Evolutionary conservation across 1,140 invertebrate genomes (phyloP).

Genomic region (Subanguina moxae): DNA sequence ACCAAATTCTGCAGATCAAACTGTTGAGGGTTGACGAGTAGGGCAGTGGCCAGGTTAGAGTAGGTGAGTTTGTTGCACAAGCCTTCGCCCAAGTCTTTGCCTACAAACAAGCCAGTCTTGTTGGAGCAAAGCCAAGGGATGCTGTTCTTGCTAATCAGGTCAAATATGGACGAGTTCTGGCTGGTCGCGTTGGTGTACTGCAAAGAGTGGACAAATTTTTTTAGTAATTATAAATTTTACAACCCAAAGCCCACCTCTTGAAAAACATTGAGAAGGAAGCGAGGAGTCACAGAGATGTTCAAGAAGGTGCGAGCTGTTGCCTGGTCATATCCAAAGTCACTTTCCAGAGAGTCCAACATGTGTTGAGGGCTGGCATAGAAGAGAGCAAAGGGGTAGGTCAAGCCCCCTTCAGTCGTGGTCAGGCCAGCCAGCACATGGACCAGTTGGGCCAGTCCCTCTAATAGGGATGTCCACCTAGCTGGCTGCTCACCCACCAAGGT

Average conservation of each 20-base stretch:
- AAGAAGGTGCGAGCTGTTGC: neutral
- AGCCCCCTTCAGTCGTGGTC: neutral
- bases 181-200: too few species aligned
- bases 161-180: too few species aligned
- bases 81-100: neutral
- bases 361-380: neutral
- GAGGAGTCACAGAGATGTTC: conserved; percentile 13
- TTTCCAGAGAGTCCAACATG: neutral
- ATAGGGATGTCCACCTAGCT: neutral
- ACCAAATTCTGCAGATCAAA: neutral
- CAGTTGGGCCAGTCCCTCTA: neutral
- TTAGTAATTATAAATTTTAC: neutral
- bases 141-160: too few species aligned
- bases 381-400: neutral
- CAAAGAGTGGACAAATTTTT: too few species aligned
- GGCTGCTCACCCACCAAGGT: neutral
- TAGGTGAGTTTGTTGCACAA: neutral
- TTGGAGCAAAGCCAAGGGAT: too few species aligned
- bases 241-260: neutral
- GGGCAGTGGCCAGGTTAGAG: neutral
- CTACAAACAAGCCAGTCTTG: too few species aligned
- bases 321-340: neutral
- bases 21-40: neutral
- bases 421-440: neutral
- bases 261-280: conserved; percentile 4